These are phyloP conservation scores for Corvus cornix DNA, from an alignment of 2,113 vertebrate genomes.

Conservation along the genomic window DNA sequence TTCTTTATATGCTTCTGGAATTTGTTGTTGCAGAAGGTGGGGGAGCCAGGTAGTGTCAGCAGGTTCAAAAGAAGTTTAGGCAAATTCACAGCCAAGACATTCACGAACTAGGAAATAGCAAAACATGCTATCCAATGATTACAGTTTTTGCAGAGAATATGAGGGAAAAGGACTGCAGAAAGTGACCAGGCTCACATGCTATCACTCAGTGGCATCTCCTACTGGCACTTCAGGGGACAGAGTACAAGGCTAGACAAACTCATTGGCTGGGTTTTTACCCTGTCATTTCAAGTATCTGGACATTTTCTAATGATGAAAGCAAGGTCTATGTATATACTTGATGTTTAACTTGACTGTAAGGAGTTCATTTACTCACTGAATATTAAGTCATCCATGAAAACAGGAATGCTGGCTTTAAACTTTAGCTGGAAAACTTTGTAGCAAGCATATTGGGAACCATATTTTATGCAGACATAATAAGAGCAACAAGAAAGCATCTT, in stretches of 20 bases:
- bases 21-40: background rate
- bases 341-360: background rate
- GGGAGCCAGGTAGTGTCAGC: background rate
- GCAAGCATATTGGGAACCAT: background rate
- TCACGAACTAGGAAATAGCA: background rate
- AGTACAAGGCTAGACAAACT: background rate
- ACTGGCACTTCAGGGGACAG: background rate
- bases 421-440: background rate
- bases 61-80: background rate
- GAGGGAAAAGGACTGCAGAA: background rate
- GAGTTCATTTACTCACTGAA: background rate
- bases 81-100: background rate
- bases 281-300: background rate
- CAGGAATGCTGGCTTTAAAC: background rate
- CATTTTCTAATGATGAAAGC: background rate
- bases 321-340: background rate
- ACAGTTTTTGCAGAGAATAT: background rate
- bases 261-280: background rate
- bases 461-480: background rate
- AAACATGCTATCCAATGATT: background rate
- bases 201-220: background rate
- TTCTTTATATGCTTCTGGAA: background rate
- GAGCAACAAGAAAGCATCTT: background rate
- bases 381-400: background rate
- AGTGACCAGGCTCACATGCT: background rate